Base-by-base conservation (phyloP, 2,888 invertebrate species). In the Meiosimyza decipiens region DNA sequence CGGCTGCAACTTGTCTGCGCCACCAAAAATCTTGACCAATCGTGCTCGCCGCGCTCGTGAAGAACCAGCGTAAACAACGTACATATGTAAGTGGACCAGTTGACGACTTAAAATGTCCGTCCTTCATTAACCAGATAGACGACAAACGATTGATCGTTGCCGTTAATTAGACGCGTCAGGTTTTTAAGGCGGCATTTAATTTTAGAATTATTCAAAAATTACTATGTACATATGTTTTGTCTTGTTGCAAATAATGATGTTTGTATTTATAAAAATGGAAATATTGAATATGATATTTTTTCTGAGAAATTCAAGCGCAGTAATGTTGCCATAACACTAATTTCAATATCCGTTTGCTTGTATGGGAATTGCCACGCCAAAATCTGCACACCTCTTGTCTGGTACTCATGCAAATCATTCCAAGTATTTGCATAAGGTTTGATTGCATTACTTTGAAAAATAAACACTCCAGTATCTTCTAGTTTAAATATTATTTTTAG, bases 121-220 rank as follows among this genome's bases (percentile, higher is more conserved):
- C 28, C 57, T 15, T 57, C 57, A 28, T 16, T 57, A 28, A 7
- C 57, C 57, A 57, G 57, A 57, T 28, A 57, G 57, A 15, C 57
- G 13, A 18, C 57, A 15, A 57, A 28, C 57, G 57, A 57, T 57
- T 11, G 28, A 28, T 57, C 18, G 57, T 57, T 57, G 22, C 6
- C 28, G 18, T 57, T 28, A 18, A 57, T 28, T 57, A 57, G 57
- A 57, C 22, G 28, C 22, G 18, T 9, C 57, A 57, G 28, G 22
- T 28, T 18, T 18, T 57, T 57, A 28, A 57, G 57, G 57, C 57
- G 57, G 57, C 22, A 57, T 28, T 57, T 28, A 57, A 57, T 40
- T 28, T 28, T 57, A 57, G 57, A 57, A 57, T 16, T 28, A 6
- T 9, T 6, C 1, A 40, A 9, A 40, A 40, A 40, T 40, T 40